These are phyloP conservation scores for Xanthorhoe spadicearia DNA, from an alignment of 2,888 invertebrate genomes.

Conservation along the genomic window DNA sequence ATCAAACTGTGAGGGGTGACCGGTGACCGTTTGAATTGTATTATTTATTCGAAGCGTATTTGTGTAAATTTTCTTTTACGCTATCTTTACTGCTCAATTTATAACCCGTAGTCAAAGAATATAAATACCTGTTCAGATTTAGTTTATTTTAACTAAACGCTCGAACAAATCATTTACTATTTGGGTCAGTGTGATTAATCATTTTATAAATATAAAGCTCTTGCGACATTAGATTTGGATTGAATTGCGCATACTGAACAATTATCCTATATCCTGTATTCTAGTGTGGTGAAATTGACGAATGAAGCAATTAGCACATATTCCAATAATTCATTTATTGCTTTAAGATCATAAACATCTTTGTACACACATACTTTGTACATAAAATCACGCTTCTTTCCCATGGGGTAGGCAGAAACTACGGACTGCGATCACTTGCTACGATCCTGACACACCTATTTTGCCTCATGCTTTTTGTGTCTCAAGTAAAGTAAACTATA, in stretches of 20 bases:
- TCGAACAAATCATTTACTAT: slow-evolving; percentile 40
- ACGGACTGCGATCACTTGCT: too few relatives aligned
- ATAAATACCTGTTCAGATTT: slow-evolving; percentile 16
- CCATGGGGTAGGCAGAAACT: too few relatives aligned
- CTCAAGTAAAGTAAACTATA: too few relatives aligned
- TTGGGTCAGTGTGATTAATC: slow-evolving; percentile 19
- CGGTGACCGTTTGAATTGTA: not conserved
- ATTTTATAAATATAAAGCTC: slow-evolving; percentile 20
- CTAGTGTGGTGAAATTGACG: too few relatives aligned
- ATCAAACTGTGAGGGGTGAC: not conserved
- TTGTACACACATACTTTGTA: too few relatives aligned
- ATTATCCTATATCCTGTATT: not conserved
- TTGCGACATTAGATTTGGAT: not conserved
- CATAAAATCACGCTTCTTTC: too few relatives aligned
- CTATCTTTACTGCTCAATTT: slow-evolving; percentile 8
- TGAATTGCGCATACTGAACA: not conserved
- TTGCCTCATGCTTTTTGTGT: too few relatives aligned
- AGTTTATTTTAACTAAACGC: slow-evolving; percentile 11
- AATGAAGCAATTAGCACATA: too few relatives aligned
- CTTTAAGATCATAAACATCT: too few relatives aligned
- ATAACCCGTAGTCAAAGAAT: slow-evolving; percentile 8
- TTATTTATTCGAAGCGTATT: not conserved
- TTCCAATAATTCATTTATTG: too few relatives aligned
- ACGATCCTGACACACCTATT: too few relatives aligned
- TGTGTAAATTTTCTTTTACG: slow-evolving; percentile 1